These are phyloP conservation scores for Drosophila pseudoobscura DNA, from an alignment of 1,140 invertebrate genomes.

Conservation along the genomic window DNA sequence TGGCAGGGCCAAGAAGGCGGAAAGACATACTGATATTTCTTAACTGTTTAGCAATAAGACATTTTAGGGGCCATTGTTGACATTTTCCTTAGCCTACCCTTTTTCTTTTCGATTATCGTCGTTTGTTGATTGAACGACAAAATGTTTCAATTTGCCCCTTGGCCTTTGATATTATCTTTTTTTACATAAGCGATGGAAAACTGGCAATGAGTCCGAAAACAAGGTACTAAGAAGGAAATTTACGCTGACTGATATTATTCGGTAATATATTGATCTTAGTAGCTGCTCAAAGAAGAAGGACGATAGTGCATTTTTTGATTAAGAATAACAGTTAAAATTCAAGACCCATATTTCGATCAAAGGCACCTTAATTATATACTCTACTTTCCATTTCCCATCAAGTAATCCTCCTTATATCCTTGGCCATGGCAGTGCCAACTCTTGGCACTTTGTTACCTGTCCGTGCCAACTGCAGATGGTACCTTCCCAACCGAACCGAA, in stretches of 20 bases:
- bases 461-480: slow-evolving; percentile 52
- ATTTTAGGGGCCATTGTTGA: slow-evolving; percentile 55
- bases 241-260: slow-evolving; percentile 21
- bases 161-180: slow-evolving; percentile 29
- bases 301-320: too few species aligned
- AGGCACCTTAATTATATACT: too few species aligned
- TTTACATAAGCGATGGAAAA: slow-evolving; percentile 19
- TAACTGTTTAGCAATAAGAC: slow-evolving; percentile 43
- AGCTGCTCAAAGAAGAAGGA: too few species aligned
- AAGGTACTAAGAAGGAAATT: neutral
- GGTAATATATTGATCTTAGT: too few species aligned
- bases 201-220: slow-evolving; percentile 1
- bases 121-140: slow-evolving; percentile 44
- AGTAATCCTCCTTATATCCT: too few species aligned
- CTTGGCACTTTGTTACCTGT: slow-evolving; percentile 49
- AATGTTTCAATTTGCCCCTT: slow-evolving; percentile 26
- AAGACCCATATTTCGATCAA: too few species aligned
- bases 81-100: slow-evolving; percentile 37
- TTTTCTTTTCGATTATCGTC: slow-evolving; percentile 36
- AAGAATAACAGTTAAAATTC: neutral
- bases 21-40: slow-evolving; percentile 18
- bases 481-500: slow-evolving; percentile 32
- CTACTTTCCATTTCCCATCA: too few species aligned
- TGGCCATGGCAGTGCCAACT: neutral
- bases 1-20: slow-evolving; percentile 40